phyloP scores from a whole-genome alignment of 1,140 invertebrate genomes.

The Lasioglossum baleicum region DNA sequence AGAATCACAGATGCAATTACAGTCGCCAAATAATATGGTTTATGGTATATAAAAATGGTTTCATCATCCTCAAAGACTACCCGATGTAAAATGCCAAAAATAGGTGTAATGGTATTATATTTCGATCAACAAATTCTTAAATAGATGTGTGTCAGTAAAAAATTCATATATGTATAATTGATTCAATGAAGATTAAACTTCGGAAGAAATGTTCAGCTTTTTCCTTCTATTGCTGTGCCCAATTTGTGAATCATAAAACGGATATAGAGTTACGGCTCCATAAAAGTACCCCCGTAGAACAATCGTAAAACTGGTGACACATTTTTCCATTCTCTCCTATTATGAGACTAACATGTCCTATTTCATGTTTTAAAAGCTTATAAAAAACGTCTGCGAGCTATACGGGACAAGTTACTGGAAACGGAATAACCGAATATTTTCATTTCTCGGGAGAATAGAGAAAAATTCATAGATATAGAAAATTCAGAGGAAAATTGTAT shows the following conservation, averaged over 20 bases:
- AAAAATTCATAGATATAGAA: no score
- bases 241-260: constrained; percentile 3
- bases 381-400: neutral
- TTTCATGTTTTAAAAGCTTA: constrained; percentile 1
- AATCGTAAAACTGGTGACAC: constrained; percentile 2
- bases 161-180: neutral
- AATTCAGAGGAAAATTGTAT: neutral
- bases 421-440: neutral
- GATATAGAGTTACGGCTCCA: neutral
- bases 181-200: neutral
- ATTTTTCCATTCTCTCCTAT: neutral
- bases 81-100: neutral
- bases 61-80: neutral
- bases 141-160: neutral
- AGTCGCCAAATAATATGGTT: no score
- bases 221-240: neutral
- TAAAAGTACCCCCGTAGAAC: neutral
- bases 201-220: neutral
- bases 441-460: neutral
- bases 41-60: neutral
- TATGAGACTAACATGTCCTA: neutral
- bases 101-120: neutral
- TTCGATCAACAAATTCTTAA: neutral
- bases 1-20: constrained; percentile 21
- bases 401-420: neutral